phyloP scores from a whole-genome alignment of 2,888 invertebrate genomes.

The Drosophila falleni region DNA sequence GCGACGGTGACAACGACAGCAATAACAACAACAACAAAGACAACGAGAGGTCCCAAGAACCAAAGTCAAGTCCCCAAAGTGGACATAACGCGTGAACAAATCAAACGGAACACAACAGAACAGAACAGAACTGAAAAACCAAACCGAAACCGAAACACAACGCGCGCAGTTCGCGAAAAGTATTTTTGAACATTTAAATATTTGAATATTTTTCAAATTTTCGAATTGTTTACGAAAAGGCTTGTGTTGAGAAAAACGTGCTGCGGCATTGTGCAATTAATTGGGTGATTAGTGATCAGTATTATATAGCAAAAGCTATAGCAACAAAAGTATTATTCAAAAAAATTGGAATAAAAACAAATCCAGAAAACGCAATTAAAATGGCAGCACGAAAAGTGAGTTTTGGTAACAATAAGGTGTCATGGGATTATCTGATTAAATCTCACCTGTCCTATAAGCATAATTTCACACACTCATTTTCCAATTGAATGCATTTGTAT shows the following conservation, averaged over 20 bases:
- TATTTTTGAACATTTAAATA: constrained; percentile 46
- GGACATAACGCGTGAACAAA: constrained; percentile 50
- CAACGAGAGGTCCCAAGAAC: constrained; percentile 17
- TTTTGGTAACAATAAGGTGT: constrained; percentile 29
- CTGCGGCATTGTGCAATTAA: constrained; percentile 58
- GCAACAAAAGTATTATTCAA: constrained; percentile 38
- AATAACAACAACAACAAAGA: constrained; percentile 3
- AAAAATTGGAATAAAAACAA: neutral
- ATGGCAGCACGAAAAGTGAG: constrained; percentile 82
- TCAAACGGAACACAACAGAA: constrained; percentile 37
- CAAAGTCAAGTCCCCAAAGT: constrained; percentile 51
- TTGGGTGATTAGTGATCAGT: constrained; percentile 65
- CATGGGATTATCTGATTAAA: neutral
- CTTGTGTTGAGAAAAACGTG: constrained; percentile 42
- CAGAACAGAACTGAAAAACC: constrained; percentile 7
- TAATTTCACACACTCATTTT: constrained; percentile 32
- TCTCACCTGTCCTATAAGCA: constrained; percentile 37
- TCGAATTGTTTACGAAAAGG: constrained; percentile 45
- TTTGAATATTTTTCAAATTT: constrained; percentile 31
- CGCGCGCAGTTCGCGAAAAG: constrained; percentile 42
- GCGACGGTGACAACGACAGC: constrained; percentile 21
- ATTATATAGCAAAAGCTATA: constrained; percentile 41
- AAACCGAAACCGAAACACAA: constrained; percentile 6
- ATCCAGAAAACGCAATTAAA: constrained; percentile 28
- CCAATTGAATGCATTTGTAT: constrained; percentile 43